A percentile compares a stretch with the other conserved stretches of the same genome.
Conservation (phyloP, 2,888 invertebrate genomes). For the Panopea generosa region DNA sequence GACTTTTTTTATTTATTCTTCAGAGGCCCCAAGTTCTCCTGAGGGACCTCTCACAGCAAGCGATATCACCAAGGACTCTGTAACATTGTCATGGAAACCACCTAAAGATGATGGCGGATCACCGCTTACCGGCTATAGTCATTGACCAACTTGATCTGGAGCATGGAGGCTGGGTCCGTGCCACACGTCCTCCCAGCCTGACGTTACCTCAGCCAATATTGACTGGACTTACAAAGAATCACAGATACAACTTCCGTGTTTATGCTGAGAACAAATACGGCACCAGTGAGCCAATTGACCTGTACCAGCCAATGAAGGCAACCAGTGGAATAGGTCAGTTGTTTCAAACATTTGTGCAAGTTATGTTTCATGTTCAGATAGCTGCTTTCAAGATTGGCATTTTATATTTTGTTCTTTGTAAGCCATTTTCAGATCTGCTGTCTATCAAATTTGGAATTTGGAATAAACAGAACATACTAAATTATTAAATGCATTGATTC, state of each 20-base stretch:
- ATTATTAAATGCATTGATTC: no score
- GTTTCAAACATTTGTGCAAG: no score
- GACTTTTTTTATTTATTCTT: no score
- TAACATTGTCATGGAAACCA: constrained; percentile 82
- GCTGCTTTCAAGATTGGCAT: no score
- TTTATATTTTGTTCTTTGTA: no score
- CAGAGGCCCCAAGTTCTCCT: constrained; percentile 81
- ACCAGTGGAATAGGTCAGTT: constrained; percentile 88
- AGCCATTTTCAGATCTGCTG: no score
- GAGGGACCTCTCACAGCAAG: constrained; percentile 71
- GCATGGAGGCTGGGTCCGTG: constrained; percentile 79
- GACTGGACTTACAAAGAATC: constrained; percentile 72
- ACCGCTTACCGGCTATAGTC: constrained; percentile 81
- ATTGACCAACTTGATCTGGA: constrained; percentile 79
- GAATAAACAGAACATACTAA: no score
- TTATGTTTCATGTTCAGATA: no score
- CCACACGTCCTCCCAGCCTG: constrained; percentile 68
- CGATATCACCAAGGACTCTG: constrained; percentile 75
- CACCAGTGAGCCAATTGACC: constrained; percentile 88
- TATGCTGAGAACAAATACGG: constrained; percentile 85
- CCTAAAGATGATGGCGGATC: constrained; percentile 82
- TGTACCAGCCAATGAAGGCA: constrained; percentile 89
- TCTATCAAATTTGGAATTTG: no score
- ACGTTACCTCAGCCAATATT: constrained; percentile 60
- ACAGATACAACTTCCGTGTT: constrained; percentile 83